Percentiles rank a stretch among this genome's conserved stretches.
Evolutionary conservation across 2,888 invertebrate species (phyloP).

Genomic region (Hyalella azteca): DNA sequence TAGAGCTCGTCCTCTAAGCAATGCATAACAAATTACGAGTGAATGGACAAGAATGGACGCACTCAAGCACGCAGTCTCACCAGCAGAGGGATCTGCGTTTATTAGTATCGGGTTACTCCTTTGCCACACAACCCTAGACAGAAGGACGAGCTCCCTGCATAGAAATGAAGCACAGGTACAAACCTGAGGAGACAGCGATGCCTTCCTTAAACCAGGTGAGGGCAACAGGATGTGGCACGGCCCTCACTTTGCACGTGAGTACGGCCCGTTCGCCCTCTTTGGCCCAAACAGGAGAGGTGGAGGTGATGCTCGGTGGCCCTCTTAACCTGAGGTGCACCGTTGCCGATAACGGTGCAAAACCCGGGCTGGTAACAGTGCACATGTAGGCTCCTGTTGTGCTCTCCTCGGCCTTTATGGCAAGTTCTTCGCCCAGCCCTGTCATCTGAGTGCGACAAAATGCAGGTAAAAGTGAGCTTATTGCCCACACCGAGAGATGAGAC

Average conservation of each 20-base stretch:
- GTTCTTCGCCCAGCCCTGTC: conserved; percentile 77
- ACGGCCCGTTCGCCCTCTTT: conserved; percentile 79
- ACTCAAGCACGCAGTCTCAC: no score
- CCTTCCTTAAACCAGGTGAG: conserved; percentile 88
- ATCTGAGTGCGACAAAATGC: conserved; percentile 62
- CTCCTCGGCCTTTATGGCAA: conserved; percentile 77
- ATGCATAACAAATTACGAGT: no score
- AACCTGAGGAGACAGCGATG: conserved; percentile 60
- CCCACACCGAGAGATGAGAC: background rate
- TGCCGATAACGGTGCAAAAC: conserved; percentile 76
- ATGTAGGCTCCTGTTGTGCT: conserved; percentile 84
- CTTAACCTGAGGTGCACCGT: conserved; percentile 81
- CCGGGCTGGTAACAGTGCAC: conserved; percentile 87
- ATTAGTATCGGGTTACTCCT: no score
- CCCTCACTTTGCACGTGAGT: conserved; percentile 86
- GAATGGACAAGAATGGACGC: no score
- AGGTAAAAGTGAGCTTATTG: conserved; percentile 13
- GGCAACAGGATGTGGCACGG: conserved; percentile 87
- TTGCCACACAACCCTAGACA: no score
- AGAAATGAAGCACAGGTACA: conserved; percentile 10
- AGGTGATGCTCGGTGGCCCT: conserved; percentile 78
- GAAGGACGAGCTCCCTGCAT: background rate
- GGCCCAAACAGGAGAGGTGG: conserved; percentile 83
- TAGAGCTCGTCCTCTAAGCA: no score
- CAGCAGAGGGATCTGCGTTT: no score